Conservation (phyloP, 2,888 invertebrate genomes). For the Lasioglossum vierecki region DNA sequence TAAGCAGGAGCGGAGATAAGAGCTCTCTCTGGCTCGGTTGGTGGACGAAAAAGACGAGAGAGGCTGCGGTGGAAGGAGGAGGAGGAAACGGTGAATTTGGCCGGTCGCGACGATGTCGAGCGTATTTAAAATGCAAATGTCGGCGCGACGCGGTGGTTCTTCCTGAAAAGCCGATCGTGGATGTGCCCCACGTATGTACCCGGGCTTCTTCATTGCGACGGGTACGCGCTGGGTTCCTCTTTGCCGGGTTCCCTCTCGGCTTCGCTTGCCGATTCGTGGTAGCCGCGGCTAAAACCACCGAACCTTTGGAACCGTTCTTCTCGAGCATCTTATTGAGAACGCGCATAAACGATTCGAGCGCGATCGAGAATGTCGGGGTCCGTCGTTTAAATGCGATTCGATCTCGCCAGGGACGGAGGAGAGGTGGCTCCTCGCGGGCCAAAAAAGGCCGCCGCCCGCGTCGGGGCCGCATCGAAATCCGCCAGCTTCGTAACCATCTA, state of each 20-base stretch:
- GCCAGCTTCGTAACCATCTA: slow-evolving; percentile 38
- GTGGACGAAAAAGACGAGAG: slow-evolving; percentile 16
- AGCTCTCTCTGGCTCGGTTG: background rate
- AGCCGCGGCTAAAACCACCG: slow-evolving; percentile 28
- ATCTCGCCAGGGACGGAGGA: slow-evolving; percentile 31
- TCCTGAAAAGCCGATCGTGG: slow-evolving; percentile 55
- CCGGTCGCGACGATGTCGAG: slow-evolving; percentile 57
- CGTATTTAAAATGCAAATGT: slow-evolving; percentile 77
- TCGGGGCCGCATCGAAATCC: slow-evolving; percentile 49
- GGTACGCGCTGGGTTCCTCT: background rate
- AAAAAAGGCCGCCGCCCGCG: slow-evolving; percentile 59
- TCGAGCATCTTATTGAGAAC: slow-evolving; percentile 59
- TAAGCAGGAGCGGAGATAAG: slow-evolving; percentile 41
- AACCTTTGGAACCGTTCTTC: slow-evolving; percentile 30
- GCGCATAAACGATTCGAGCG: slow-evolving; percentile 51
- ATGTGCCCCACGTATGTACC: slow-evolving; percentile 52
- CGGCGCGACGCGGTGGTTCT: slow-evolving; percentile 66
- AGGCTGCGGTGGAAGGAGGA: background rate
- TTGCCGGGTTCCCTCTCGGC: background rate
- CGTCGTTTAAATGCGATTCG: slow-evolving; percentile 61
- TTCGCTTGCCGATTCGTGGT: background rate
- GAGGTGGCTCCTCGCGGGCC: slow-evolving; percentile 3
- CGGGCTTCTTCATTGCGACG: slow-evolving; percentile 34
- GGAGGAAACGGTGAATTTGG: slow-evolving; percentile 56
- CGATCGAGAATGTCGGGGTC: slow-evolving; percentile 58